Conservation (phyloP, 1,140 invertebrate species). For the Nixonia krombeini region DNA sequence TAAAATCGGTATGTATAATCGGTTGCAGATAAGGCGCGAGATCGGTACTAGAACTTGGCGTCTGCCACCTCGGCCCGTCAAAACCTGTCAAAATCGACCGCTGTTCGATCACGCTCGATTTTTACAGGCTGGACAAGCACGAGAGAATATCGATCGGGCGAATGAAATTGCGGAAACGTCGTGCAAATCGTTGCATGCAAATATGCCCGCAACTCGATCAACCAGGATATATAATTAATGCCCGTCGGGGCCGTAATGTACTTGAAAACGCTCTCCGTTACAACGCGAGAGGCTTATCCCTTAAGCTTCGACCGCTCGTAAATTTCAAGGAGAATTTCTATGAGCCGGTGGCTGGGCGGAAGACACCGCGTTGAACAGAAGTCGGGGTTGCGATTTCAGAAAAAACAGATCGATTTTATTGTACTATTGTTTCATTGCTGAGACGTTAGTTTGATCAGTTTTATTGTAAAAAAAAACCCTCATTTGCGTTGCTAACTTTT, state of each 20-base stretch:
- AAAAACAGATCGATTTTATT: too few species aligned
- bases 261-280: slow-evolving; percentile 23
- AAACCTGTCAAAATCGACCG: slow-evolving; percentile 37
- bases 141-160: slow-evolving; percentile 7
- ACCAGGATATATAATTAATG: slow-evolving; percentile 38
- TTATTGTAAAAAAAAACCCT: too few species aligned
- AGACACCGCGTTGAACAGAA: too few species aligned
- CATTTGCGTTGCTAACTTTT: too few species aligned
- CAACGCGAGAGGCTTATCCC: slow-evolving; percentile 23
- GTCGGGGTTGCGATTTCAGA: too few species aligned
- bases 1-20: too few species aligned
- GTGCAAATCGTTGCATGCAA: slow-evolving; percentile 33
- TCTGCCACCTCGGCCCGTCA: slow-evolving; percentile 15
- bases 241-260: not conserved
- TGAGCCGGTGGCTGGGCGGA: slow-evolving; percentile 8
- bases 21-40: too few species aligned
- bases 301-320: slow-evolving; percentile 29
- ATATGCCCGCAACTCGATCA: not conserved
- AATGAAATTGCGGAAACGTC: too few species aligned
- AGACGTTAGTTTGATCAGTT: too few species aligned
- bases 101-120: not conserved
- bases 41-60: too few species aligned
- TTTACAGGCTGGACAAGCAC: not conserved
- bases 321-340: slow-evolving; percentile 19
- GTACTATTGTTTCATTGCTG: too few species aligned